These are phyloP conservation scores for Natrix natrix DNA, from an alignment of 2,797 vertebrate genomes.

Conservation along the genomic window DNA sequence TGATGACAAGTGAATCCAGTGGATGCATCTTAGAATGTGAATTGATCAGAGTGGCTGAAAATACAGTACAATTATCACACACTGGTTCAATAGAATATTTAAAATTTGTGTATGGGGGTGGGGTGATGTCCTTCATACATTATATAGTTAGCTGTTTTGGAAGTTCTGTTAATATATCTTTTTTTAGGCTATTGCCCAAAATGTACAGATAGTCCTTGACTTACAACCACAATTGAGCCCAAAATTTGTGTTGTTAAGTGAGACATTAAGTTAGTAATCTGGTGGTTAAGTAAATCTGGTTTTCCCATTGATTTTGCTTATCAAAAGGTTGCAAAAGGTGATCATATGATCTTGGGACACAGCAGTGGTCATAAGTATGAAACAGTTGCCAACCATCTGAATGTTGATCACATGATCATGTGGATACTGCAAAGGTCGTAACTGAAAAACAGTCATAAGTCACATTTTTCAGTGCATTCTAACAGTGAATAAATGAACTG, in stretches of 20 bases:
- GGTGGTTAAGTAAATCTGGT: background rate
- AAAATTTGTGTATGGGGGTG: background rate
- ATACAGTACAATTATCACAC: background rate
- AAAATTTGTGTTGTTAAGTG: background rate
- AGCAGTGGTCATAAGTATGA: background rate
- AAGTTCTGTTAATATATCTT: background rate
- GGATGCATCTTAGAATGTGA: background rate
- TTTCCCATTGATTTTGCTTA: background rate
- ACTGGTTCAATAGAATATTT: background rate
- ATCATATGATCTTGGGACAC: background rate
- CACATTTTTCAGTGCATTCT: background rate
- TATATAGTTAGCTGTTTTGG: background rate
- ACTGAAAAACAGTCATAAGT: background rate
- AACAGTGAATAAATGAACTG: background rate
- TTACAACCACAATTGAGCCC: background rate
- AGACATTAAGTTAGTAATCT: background rate
- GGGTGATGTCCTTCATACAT: background rate
- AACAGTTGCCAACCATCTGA: background rate
- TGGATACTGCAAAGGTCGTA: background rate
- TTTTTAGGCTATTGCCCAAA: background rate
- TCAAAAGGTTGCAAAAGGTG: background rate
- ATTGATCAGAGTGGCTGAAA: background rate
- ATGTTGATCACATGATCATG: background rate
- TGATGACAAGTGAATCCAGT: background rate
- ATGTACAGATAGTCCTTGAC: background rate